Base-by-base conservation (phyloP, 2,797 vertebrate genomes). In the Esox masquinongy region DNA sequence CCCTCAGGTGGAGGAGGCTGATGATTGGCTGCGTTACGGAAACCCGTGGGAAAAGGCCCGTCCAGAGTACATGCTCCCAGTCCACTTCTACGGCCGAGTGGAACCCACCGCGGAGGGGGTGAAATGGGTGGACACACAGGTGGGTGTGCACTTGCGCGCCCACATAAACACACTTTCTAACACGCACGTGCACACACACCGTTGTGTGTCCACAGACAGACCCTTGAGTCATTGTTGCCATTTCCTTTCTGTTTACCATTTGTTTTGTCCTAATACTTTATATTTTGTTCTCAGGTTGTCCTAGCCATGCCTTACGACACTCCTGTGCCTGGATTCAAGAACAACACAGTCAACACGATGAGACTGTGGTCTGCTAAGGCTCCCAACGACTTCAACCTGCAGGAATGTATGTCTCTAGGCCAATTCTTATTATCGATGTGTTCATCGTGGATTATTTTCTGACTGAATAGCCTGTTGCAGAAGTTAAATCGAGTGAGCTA, bases 261-360 rank as follows among this genome's bases (percentile, higher is more conserved):
- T 64, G 22, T n/a, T 49, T 26, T 22, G 49, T 66, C n/a, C 29
- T 24, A 47, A 39, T 81, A 8, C 0, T 59, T 51, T 19, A 2
- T 59, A 17, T 12, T 82, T 49, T 72, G 59, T 74, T 77, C 74
- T 59, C 4, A 96, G 95, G 88, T 96, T 76, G 92, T 96, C 51
- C 91, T 96, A 31, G 95, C 95, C 9, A 96, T 97, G 95, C 95
- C 95, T 2, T 97, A 96, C 0, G 95, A 96, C 80, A 96, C 95
- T 0, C 95, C 95, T 0, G 94, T 96, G 78, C 96, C 96, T 0
- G 96, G 95, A 53, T 97, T 95, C 88, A 95, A 93, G 90, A 97
- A 96, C 88, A 96, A 97, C 88, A 96, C 96, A 0, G 95, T 97
- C 24, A 97, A 96, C 86, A 97, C 96, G 77, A 96, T 97, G 95